Base-by-base conservation (phyloP, 2,888 invertebrate genomes). In the Ennomos fuscantarius region DNA sequence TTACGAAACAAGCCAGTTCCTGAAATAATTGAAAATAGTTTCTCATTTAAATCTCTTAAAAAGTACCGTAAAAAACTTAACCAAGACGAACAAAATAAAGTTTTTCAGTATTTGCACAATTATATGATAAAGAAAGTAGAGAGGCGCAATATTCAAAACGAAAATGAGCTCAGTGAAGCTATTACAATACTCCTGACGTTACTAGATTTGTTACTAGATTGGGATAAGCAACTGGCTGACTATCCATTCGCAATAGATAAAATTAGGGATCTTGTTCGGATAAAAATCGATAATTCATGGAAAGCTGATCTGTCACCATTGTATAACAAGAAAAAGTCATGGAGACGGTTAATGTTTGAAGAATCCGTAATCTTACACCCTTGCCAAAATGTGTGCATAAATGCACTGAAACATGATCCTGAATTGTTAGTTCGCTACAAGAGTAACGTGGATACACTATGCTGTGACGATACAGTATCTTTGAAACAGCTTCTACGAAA, bases 391-490 rank as follows among this genome's bases (percentile, higher is more conserved):
- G 80, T 72, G 9, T 81, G 79, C 49, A 45, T 89, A n/a, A 88
- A 89, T 61, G 82, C 80, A 9, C 62, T 89, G 9, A 89, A 89
- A 69, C 88, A 89, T 56, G 79, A 81, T 8, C 82, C 87, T 9
- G 61, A 62, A 37, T 62, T 88, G 44, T 63, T 89, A 13, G 50
- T 55, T 33, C 72, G 75, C 10, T 66, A 81, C 58, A 66, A 69
- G 31, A 60, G 60, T 1, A 72, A 78, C 36, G 62, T 86, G 8
- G 69, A 79, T 1, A 46, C 57, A 1, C 55, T 87, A 13, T 69
- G 74, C 33, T 62, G 57, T 34, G 66, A 75, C 47, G 79, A 81
- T 53, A 50, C 68, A 36, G 49, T 80, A 3, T 74, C 71, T 1
- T 60, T 85, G 12, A 68, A 54, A 44, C 69, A 68, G 11, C 60